These are phyloP conservation scores for Aleiodes alternator DNA, from an alignment of 2,888 invertebrate genomes.

Conservation along the genomic window DNA sequence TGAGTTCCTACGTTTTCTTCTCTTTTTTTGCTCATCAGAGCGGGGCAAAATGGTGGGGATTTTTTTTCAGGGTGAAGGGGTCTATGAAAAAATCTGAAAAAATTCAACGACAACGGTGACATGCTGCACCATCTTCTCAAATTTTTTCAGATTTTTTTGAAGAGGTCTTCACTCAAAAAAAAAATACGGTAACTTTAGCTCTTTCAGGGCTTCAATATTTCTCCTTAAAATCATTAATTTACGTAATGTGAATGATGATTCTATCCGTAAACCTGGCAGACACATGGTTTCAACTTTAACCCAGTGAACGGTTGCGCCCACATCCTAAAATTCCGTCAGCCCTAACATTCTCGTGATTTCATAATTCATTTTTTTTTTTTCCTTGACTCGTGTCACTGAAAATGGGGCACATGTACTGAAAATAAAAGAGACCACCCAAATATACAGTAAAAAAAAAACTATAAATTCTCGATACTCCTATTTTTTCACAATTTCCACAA, in stretches of 20 bases:
- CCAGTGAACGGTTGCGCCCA: constrained; percentile 40
- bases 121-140: background rate
- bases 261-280: constrained; percentile 66
- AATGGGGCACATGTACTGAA: constrained; percentile 41
- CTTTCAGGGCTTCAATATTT: constrained; percentile 34
- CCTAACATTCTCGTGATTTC: constrained; percentile 34
- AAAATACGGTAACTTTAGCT: no score
- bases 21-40: background rate
- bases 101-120: no score
- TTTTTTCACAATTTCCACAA: background rate
- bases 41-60: no score
- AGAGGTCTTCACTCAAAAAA: no score
- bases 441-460: no score
- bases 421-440: constrained; percentile 42
- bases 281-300: constrained; percentile 64
- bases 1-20: background rate
- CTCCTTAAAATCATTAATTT: constrained; percentile 73
- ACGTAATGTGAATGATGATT: constrained; percentile 49
- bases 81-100: no score
- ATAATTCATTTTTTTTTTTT: constrained; percentile 18
- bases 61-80: no score
- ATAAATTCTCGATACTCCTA: no score
- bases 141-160: no score
- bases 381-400: constrained; percentile 32
- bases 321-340: constrained; percentile 37